phyloP scores from a whole-genome alignment of 2,113 vertebrate genomes.

The Isurus oxyrinchus region DNA sequence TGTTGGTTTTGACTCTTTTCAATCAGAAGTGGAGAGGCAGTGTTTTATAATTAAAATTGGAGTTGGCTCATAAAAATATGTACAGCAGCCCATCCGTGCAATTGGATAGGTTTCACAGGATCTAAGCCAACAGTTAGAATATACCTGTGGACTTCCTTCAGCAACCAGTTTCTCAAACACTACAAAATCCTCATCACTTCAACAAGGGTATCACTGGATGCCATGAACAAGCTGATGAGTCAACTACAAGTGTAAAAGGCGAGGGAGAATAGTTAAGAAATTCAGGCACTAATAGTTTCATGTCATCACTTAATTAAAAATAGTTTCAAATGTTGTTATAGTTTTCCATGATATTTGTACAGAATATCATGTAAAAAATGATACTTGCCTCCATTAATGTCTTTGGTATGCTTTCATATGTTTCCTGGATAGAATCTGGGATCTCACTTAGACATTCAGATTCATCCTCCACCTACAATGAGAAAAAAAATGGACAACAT shows the following conservation, averaged over 20 bases:
- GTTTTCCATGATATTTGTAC: background rate
- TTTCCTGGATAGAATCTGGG: slow-evolving; percentile 57
- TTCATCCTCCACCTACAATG: background rate
- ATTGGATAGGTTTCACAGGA: background rate
- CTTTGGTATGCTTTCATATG: slow-evolving; percentile 62
- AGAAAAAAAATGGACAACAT: background rate
- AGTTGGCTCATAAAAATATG: background rate
- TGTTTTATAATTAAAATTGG: background rate
- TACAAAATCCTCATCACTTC: background rate
- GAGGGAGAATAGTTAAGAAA: background rate
- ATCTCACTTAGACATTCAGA: slow-evolving; percentile 54
- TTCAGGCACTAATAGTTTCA: background rate
- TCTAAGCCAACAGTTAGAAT: background rate
- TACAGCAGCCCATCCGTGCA: background rate
- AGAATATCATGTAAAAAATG: background rate
- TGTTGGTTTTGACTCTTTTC: background rate
- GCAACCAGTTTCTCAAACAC: too few relatives aligned
- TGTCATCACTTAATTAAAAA: background rate
- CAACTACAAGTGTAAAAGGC: background rate
- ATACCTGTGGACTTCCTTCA: background rate
- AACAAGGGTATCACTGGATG: background rate
- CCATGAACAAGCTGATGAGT: background rate
- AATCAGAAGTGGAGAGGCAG: background rate
- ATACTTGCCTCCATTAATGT: slow-evolving; percentile 74
- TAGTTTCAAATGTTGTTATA: background rate